phyloP scores from a whole-genome alignment of 2,888 invertebrate genomes.

The Hemaris fuciformis region DNA sequence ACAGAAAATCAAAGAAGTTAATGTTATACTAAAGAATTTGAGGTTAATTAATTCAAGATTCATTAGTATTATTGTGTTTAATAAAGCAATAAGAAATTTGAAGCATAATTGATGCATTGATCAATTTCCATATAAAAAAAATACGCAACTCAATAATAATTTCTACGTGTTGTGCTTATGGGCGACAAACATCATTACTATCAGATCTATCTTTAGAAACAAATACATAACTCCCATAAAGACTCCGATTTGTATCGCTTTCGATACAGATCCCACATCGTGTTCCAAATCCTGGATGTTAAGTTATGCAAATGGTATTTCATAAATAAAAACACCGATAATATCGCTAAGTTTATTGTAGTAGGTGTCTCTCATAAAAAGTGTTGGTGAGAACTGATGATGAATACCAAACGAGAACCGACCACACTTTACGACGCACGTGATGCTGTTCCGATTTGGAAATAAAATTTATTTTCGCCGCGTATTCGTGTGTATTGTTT shows the following conservation, averaged over 20 bases:
- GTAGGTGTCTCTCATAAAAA: conserved; percentile 4
- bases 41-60: too few relatives aligned
- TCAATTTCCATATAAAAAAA: too few relatives aligned
- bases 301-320: background rate
- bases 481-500: background rate
- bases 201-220: background rate
- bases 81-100: too few relatives aligned
- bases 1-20: too few relatives aligned
- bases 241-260: background rate
- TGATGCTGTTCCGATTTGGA: background rate
- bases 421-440: conserved; percentile 3
- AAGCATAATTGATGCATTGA: too few relatives aligned
- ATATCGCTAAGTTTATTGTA: conserved; percentile 3
- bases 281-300: conserved; percentile 4
- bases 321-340: background rate
- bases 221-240: background rate
- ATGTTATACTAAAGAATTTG: too few relatives aligned
- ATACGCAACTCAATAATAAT: too few relatives aligned
- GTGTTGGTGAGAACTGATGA: conserved; percentile 3
- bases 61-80: too few relatives aligned
- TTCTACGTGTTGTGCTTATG: too few relatives aligned
- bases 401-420: conserved; percentile 4
- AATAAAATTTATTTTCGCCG: background rate
- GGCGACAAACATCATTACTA: too few relatives aligned
- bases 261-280: background rate